Percentiles rank a stretch among this genome's conserved stretches.
phyloP scores from a whole-genome alignment of 1,140 invertebrate species.

The Drosophila mojavensis region DNA sequence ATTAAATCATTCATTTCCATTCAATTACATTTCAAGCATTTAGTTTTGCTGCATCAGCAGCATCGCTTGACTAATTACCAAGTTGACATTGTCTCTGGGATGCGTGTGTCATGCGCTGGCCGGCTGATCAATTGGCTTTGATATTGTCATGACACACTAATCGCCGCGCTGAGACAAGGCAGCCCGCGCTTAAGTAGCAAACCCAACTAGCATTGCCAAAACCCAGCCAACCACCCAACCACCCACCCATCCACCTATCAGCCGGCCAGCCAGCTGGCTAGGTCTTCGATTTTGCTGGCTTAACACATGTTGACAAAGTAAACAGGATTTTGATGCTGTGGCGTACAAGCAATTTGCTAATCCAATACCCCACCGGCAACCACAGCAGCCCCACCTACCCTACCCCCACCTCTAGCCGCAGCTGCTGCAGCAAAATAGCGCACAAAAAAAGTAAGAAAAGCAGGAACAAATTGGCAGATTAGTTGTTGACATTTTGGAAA shows the following conservation, averaged over 20 bases:
- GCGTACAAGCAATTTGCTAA: slow-evolving; percentile 63
- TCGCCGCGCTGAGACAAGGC: slow-evolving; percentile 64
- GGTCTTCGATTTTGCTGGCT: slow-evolving; percentile 71
- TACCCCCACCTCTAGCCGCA: neutral
- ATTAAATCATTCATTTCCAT: neutral
- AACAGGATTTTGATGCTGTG: slow-evolving; percentile 78
- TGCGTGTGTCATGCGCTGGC: neutral
- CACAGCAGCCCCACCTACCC: slow-evolving; percentile 3
- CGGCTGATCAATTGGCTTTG: slow-evolving; percentile 77
- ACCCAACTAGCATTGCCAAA: slow-evolving; percentile 19
- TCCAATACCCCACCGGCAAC: slow-evolving; percentile 16
- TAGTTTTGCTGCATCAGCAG: slow-evolving; percentile 47
- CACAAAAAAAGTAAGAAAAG: slow-evolving; percentile 18
- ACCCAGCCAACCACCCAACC: no score
- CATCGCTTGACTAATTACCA: slow-evolving; percentile 24
- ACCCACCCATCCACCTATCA: no score
- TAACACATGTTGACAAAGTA: slow-evolving; percentile 82
- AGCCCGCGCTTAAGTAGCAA: slow-evolving; percentile 56
- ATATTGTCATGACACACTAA: slow-evolving; percentile 79
- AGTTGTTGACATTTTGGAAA: slow-evolving; percentile 80
- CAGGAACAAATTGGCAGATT: slow-evolving; percentile 78
- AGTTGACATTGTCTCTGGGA: slow-evolving; percentile 26
- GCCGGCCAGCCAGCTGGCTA: slow-evolving; percentile 34
- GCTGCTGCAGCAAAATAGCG: slow-evolving; percentile 12
- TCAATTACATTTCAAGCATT: slow-evolving; percentile 8